These are phyloP conservation scores for Apocheima hispidaria DNA, from an alignment of 2,888 invertebrate genomes.

Conservation along the genomic window DNA sequence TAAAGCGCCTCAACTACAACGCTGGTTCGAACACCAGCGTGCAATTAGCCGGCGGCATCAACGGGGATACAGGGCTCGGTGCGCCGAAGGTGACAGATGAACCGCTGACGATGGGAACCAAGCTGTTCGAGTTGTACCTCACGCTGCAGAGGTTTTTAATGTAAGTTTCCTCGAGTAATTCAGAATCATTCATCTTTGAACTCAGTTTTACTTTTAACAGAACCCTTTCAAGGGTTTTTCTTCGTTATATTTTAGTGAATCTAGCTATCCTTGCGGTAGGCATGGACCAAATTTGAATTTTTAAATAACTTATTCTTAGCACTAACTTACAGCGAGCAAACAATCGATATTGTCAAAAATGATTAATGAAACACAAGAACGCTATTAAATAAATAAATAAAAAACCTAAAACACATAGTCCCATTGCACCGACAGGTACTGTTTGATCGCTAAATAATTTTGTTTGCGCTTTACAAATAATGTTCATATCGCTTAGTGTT, in stretches of 20 bases:
- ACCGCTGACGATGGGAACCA: conserved; percentile 93
- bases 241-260: too few species aligned
- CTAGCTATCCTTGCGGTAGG: too few species aligned
- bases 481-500: conserved; percentile 16
- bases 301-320: not conserved
- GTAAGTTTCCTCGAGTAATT: conserved; percentile 76
- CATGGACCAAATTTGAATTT: too few species aligned
- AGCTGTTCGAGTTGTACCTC: conserved; percentile 96
- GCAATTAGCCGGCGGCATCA: conserved; percentile 82
- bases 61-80: conserved; percentile 81
- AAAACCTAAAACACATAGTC: conserved; percentile 8
- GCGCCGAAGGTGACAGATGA: conserved; percentile 83
- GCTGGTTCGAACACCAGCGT: conserved; percentile 74
- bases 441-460: conserved; percentile 22
- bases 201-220: too few species aligned
- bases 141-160: conserved; percentile 94
- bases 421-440: conserved; percentile 10
- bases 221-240: too few species aligned
- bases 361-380: conserved; percentile 6
- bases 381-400: conserved; percentile 20
- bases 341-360: too few species aligned
- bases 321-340: too few species aligned
- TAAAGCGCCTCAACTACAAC: conserved; percentile 88
- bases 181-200: too few species aligned
- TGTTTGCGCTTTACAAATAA: conserved; percentile 22